Evolutionary conservation across 2,797 vertebrate genomes (phyloP).

Genomic region (Gallinago nigripennis): DNA sequence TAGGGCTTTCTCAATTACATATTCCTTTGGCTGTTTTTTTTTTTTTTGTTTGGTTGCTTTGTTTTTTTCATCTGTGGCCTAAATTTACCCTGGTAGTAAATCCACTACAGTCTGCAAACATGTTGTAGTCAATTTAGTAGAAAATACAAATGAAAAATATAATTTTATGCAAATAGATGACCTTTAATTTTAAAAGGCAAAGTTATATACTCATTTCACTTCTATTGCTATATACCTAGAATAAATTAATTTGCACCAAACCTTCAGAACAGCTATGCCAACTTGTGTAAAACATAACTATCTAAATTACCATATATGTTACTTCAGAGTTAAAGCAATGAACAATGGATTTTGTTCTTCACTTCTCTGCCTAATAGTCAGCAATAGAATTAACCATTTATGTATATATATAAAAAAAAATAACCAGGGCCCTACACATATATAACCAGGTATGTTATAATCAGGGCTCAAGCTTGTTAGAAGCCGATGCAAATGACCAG

Average conservation of each 20-base stretch:
- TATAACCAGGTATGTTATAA: not conserved
- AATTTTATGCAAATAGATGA: not conserved
- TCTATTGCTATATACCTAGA: not conserved
- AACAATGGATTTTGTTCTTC: not conserved
- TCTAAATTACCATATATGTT: not conserved
- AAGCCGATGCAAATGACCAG: not conserved
- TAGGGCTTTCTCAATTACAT: not conserved
- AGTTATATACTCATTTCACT: not conserved
- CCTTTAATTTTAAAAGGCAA: not conserved
- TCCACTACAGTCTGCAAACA: not conserved
- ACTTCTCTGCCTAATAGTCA: not conserved
- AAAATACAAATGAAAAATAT: not conserved
- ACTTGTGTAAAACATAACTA: not conserved
- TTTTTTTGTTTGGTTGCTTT: not conserved
- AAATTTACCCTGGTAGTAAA: not conserved
- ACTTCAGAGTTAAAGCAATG: not conserved
- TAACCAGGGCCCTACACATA: too few species aligned
- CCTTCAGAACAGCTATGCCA: not conserved
- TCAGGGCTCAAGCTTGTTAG: not conserved
- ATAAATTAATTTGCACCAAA: not conserved
- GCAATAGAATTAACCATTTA: not conserved
- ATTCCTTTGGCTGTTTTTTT: not conserved
- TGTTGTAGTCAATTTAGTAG: not conserved
- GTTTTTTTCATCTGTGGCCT: not conserved
- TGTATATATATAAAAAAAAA: not conserved